These are phyloP conservation scores for Aporophyla lueneburgensis DNA, from an alignment of 2,888 invertebrate genomes.

Conservation along the genomic window DNA sequence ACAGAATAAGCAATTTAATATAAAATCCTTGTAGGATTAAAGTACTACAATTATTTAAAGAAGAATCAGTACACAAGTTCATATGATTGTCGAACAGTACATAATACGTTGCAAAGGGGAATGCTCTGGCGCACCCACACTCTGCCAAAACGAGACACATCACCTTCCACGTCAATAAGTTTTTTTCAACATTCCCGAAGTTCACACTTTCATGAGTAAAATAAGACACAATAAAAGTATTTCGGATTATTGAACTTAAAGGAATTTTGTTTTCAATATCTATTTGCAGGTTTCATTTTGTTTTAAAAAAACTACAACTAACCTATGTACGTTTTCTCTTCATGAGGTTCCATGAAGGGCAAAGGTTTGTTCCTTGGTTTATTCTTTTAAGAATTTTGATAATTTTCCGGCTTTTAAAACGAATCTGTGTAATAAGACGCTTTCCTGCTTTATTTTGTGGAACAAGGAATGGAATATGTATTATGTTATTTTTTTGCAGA, in stretches of 20 bases:
- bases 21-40: neutral
- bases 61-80: neutral
- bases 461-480: neutral
- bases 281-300: neutral
- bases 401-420: neutral
- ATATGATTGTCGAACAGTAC: neutral
- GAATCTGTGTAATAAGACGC: neutral
- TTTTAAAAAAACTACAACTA: no score
- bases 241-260: conserved; percentile 25
- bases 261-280: conserved; percentile 13
- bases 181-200: conserved; percentile 56
- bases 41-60: neutral
- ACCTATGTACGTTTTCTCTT: neutral
- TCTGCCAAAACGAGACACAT: conserved; percentile 49
- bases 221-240: conserved; percentile 41
- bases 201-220: conserved; percentile 54
- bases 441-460: neutral
- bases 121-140: conserved; percentile 64
- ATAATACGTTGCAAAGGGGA: conserved; percentile 60
- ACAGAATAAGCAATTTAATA: neutral
- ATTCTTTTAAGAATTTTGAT: no score
- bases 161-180: conserved; percentile 64
- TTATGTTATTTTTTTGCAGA: neutral
- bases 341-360: no score
- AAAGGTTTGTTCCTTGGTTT: no score